Evolutionary conservation across 1,140 invertebrate species (phyloP), one percentile per base, ranked within the genome.

Genomic region (Ceratina calcarata): DNA sequence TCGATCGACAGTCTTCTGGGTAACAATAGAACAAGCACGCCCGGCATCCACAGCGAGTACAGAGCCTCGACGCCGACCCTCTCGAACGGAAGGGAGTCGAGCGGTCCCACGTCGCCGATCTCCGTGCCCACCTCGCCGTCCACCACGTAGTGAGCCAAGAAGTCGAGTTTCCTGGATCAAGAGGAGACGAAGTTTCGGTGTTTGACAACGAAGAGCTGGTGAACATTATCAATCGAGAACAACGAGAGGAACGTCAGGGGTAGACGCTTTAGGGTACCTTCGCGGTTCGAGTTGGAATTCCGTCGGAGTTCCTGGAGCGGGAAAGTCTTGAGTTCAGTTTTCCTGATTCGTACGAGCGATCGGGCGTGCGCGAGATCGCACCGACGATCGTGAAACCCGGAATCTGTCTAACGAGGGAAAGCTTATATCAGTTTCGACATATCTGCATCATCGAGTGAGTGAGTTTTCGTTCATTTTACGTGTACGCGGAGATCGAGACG

Each of bases 1-100:
- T 97, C 96, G 93, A 97, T 97, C 94, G 96, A 97, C 89, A 97
- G 96, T 64, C 91, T 97, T 80, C 94, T 97, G 87, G 94, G 94
- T 16, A 94, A 94, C 87, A 96, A 96, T 87, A 96, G 95, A 93
- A 95, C 86, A 45, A 88, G 82, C 69, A 89, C 87, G 22, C 88
- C 89, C 0, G 85, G 83, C 8, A 62, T 76, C 2, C 80, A 85
- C 57, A 83, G 82, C 73, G 85, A 91, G 37, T 84, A 86, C 78
- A 87, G 88, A 76, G 79, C 90, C 49, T 85, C 89, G 62, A 90
- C 91, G 62, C 88, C 90, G 20, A 86, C 90, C 24, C 73, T 90
- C 72, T 85, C 89, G 45, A 90, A 91, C 69, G 86, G 90, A 6
- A 87, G 90, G 62, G 88, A 89, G 79, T 92, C 92, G 16, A 89